phyloP scores from a whole-genome alignment of 2,888 invertebrate genomes.

The Drosophila bunnanda region DNA sequence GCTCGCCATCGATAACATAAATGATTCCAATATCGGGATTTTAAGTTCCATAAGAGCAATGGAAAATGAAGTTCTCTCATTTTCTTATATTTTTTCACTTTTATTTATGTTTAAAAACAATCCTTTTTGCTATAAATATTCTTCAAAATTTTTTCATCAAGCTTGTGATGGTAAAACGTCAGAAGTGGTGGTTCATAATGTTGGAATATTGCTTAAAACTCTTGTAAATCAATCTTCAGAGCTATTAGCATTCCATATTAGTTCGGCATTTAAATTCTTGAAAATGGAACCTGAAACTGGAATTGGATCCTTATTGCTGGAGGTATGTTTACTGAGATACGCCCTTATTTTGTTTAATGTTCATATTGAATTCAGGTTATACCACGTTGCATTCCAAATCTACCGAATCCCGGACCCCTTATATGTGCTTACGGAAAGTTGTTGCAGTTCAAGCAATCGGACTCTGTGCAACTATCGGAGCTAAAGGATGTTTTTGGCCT shows the following conservation, averaged over 20 bases:
- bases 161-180: no score
- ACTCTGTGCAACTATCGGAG: conserved; percentile 1
- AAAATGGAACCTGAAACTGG: no score
- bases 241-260: no score
- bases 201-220: not conserved
- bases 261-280: no score
- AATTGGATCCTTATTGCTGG: not conserved
- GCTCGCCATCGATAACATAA: not conserved
- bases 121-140: not conserved
- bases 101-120: not conserved
- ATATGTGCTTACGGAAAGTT: not conserved
- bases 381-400: not conserved
- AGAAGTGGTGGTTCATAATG: not conserved
- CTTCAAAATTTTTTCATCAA: not conserved
- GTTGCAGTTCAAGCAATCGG: not conserved
- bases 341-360: not conserved
- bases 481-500: not conserved
- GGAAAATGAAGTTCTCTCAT: not conserved
- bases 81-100: not conserved
- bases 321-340: not conserved
- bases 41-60: not conserved
- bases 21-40: no score
- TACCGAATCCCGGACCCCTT: not conserved
- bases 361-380: not conserved
- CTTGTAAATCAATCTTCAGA: not conserved